Evolutionary conservation across 2,797 vertebrate genomes (phyloP).

Genomic region (Xiphorhynchus erythropygius): DNA sequence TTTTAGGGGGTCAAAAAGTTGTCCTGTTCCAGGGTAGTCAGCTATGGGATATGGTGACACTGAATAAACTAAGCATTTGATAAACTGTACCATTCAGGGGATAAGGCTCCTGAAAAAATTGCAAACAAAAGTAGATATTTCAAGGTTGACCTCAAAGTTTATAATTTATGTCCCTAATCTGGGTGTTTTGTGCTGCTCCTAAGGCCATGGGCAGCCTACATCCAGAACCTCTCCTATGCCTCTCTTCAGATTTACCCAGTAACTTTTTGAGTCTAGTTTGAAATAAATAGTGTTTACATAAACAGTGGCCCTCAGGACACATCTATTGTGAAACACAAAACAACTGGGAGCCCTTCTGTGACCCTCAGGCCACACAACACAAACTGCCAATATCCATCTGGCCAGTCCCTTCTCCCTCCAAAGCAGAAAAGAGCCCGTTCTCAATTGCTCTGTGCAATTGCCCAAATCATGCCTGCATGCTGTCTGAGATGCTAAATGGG

Average conservation of each 20-base stretch:
- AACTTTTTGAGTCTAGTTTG: background rate
- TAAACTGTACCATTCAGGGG: background rate
- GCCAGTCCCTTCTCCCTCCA: background rate
- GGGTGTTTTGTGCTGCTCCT: background rate
- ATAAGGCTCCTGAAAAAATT: background rate
- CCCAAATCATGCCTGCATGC: fast-evolving
- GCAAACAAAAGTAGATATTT: background rate
- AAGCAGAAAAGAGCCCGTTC: background rate
- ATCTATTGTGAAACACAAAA: background rate
- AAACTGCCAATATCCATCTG: constrained; percentile 4
- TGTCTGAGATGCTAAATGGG: background rate
- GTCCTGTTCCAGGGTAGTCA: background rate
- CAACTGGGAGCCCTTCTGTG: constrained; percentile 21
- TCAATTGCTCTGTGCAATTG: background rate
- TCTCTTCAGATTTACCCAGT: background rate
- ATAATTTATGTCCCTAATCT: background rate
- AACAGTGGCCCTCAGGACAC: background rate
- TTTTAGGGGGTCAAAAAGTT: background rate
- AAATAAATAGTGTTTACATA: background rate
- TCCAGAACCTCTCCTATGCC: background rate
- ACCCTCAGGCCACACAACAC: constrained; percentile 5
- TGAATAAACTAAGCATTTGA: background rate
- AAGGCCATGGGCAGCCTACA: background rate
- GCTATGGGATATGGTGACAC: fast-evolving
- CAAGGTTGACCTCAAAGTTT: background rate